Conservation (phyloP, 2,888 invertebrate genomes). For the Poecilus cupreus region DNA sequence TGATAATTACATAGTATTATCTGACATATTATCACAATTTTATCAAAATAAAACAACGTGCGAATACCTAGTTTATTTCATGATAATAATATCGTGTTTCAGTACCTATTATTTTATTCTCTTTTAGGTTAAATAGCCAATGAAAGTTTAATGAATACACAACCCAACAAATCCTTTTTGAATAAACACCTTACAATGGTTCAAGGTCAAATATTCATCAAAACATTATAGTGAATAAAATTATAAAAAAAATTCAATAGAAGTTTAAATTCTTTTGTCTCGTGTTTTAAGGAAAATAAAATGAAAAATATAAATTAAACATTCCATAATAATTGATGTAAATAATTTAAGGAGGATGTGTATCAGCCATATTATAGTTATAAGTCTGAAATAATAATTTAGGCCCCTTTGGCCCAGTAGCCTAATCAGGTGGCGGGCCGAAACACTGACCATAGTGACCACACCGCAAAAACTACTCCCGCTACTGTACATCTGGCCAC, state of each 20-base stretch:
- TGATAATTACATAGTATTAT: not conserved
- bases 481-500: conserved; percentile 54
- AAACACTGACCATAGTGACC: conserved; percentile 55
- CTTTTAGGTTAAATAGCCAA: conserved; percentile 17
- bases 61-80: no score
- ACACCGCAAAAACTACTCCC: conserved; percentile 56
- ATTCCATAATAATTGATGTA: not conserved
- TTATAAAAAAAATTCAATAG: conserved; percentile 50
- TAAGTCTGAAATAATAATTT: conserved; percentile 5
- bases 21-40: no score
- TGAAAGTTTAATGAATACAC: not conserved
- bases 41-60: no score
- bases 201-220: conserved; percentile 57
- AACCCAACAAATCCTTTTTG: conserved; percentile 20
- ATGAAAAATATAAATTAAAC: conserved; percentile 25
- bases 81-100: no score
- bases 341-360: not conserved
- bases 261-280: conserved; percentile 43
- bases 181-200: conserved; percentile 42
- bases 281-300: conserved; percentile 2
- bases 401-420: conserved; percentile 50
- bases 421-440: conserved; percentile 57
- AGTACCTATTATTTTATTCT: not conserved
- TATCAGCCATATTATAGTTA: not conserved
- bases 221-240: conserved; percentile 55